Percentiles rank a stretch among this genome's conserved stretches.
Evolutionary conservation across 2,888 invertebrate genomes (phyloP).

Genomic region (Brachynemurus nebulosus): DNA sequence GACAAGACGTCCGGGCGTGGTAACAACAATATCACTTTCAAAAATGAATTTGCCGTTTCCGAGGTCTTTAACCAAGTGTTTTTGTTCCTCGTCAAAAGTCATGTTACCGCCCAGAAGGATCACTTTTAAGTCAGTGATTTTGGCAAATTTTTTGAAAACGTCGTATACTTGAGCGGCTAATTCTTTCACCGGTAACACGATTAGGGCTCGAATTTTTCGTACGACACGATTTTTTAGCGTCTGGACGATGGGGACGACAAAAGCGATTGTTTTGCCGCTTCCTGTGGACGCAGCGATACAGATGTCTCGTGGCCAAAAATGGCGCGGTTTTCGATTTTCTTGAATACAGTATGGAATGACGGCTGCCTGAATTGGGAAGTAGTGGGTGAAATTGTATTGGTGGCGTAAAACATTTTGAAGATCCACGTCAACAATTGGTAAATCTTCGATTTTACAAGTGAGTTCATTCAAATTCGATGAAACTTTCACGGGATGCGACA

Average conservation of each 20-base stretch:
- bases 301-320: conserved; percentile 69
- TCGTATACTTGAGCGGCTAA: conserved; percentile 78
- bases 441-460: conserved; percentile 37
- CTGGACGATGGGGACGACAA: conserved; percentile 81
- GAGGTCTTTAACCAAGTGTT: conserved; percentile 25
- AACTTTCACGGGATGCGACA: conserved; percentile 65
- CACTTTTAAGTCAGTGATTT: conserved; percentile 53
- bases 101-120: conserved; percentile 54
- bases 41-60: conserved; percentile 31
- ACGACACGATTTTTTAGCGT: conserved; percentile 45
- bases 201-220: conserved; percentile 61
- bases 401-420: conserved; percentile 47
- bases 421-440: conserved; percentile 46
- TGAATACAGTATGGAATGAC: conserved; percentile 65
- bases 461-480: conserved; percentile 52
- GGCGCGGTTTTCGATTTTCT: conserved; percentile 41
- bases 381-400: conserved; percentile 55
- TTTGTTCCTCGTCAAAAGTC: conserved; percentile 52
- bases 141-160: conserved; percentile 60
- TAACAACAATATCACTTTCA: conserved; percentile 72
- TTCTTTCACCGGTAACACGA: conserved; percentile 89
- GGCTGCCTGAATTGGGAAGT: conserved; percentile 76
- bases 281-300: conserved; percentile 97
- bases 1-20: conserved; percentile 85
- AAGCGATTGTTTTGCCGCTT: conserved; percentile 93